Conservation (phyloP, 1,140 invertebrate genomes). For the Drosophila rufa region DNA sequence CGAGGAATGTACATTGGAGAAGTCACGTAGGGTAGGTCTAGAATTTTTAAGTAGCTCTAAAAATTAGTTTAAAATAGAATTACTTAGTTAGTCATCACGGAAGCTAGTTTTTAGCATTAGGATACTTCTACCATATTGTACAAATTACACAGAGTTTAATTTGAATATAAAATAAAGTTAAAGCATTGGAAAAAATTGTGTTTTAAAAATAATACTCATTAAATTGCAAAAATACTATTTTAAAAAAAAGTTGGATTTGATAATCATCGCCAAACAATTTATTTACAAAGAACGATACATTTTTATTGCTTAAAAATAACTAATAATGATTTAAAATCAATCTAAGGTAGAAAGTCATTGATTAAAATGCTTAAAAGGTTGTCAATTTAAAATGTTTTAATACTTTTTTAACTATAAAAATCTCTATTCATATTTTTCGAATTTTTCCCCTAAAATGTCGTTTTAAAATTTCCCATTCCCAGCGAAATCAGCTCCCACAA, state of each 20-base stretch:
- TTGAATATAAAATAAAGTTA: not conserved
- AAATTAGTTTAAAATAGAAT: not conserved
- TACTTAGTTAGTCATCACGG: too few relatives aligned
- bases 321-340: not conserved
- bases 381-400: too few relatives aligned
- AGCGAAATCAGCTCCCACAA: conserved; percentile 37
- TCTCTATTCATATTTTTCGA: not conserved
- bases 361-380: not conserved
- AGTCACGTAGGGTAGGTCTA: conserved; percentile 14
- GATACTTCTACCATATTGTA: not conserved
- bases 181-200: too few relatives aligned
- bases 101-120: not conserved
- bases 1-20: not conserved
- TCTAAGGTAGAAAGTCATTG: not conserved
- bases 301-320: too few relatives aligned
- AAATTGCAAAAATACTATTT: too few relatives aligned
- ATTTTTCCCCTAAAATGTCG: not conserved
- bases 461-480: conserved; percentile 29
- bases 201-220: too few relatives aligned
- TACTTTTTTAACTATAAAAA: too few relatives aligned
- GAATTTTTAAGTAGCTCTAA: not conserved
- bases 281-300: too few relatives aligned
- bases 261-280: too few relatives aligned
- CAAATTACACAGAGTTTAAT: not conserved
- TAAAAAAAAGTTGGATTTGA: too few relatives aligned